Evolutionary conservation across 1,140 invertebrate genomes (phyloP), one percentile per base, ranked within the genome.

Genomic region (Eubasilissa regina): DNA sequence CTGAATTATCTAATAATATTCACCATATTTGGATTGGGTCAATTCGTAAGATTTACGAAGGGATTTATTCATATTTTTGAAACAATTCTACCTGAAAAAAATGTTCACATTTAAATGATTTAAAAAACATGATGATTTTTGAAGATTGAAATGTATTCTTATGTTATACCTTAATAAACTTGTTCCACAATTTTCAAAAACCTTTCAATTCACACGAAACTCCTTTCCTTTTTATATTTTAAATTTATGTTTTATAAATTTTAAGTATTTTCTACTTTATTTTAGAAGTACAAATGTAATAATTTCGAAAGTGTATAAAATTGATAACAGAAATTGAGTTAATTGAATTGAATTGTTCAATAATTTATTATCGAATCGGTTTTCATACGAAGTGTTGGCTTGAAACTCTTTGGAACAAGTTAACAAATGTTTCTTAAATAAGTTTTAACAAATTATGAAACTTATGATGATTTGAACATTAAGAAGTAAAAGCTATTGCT

Each of bases 261-360:
- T 73, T 47, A 73, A 73, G 70, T 73, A 73, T 55, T 73, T 25
- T 8, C 51, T 73, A 73, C 25, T 73, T 73, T 13, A 64, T 64
- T 11, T 12, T 64, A 64, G 25, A 44, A 64, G 60, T 64, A 73
- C 13, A 73, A 35, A 73, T 55, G 17, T 55, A 73, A 55, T 53
- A 25, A 70, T 70, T 55, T 73, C 53, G 58, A 47, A 62, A 76
- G 44, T 35, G 75, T 76, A 76, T 76, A 76, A 76, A 76, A 76
- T 76, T 76, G 75, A 45, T 48, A 76, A 76, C 43, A 25, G 35
- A 64, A 25, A 64, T 44, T 11, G 19, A 64, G 35, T 12, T 64
- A 19, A 12, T 51, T 51, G 11, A 64, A 10, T 35, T 64, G 60
- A 25, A 35, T 13, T 11, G 19, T 25, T 21, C 12, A 62, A 13